A percentile compares a stretch with the other conserved stretches of the same genome.
Evolutionary conservation across 2,113 vertebrate species (phyloP).

Genomic region (Silurus meridionalis): DNA sequence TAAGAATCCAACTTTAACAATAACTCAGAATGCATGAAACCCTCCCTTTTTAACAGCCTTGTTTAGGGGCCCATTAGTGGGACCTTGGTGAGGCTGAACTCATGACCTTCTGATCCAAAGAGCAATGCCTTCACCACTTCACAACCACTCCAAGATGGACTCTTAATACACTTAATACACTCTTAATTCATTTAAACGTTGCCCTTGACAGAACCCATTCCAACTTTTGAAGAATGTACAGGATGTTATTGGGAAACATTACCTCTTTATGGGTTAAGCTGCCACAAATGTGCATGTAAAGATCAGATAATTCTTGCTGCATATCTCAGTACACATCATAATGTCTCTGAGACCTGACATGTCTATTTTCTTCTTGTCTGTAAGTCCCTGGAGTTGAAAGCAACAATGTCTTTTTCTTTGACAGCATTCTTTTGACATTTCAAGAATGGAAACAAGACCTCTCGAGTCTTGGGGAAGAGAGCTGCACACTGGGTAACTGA

Average conservation of each 20-base stretch:
- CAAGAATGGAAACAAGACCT: conserved; percentile 24
- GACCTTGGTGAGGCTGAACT: too few species aligned
- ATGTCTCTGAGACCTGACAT: conserved; percentile 9
- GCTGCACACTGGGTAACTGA: conserved; percentile 31
- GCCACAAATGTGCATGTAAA: background rate
- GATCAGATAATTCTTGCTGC: background rate
- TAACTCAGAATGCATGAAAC: too few species aligned
- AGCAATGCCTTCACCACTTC: too few species aligned
- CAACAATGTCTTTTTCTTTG: conserved; percentile 42
- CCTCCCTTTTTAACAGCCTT: too few species aligned
- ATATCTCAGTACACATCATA: conserved; percentile 3
- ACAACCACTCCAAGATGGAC: background rate
- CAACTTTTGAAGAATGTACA: background rate
- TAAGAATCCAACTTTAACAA: too few species aligned
- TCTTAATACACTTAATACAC: background rate
- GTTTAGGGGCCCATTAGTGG: too few species aligned
- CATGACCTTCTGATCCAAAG: too few species aligned
- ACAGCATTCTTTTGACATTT: conserved; percentile 47
- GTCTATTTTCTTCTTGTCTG: conserved; percentile 18
- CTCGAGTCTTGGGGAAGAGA: background rate
- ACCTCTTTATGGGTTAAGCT: background rate
- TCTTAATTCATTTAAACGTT: background rate
- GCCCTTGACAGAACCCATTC: background rate
- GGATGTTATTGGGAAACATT: background rate
- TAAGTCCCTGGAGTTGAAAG: conserved; percentile 35